Percentiles rank a stretch among this genome's conserved stretches.
Evolutionary conservation across 2,888 invertebrate genomes (phyloP).

Genomic region (Hoplodrina ambigua): DNA sequence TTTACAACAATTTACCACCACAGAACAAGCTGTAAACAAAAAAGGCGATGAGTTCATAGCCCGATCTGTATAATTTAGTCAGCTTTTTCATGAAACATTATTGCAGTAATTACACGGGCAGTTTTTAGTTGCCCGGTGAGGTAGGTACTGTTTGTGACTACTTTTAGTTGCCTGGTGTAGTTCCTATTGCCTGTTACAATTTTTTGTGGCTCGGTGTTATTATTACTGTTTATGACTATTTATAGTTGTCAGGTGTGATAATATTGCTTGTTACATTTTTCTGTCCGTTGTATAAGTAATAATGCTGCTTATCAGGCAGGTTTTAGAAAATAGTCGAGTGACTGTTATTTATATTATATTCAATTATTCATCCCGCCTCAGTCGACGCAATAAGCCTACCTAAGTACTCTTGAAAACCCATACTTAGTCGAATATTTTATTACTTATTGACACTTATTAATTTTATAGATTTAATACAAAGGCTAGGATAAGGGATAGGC

Average conservation of each 20-base stretch:
- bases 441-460: too few species aligned
- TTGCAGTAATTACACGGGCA: not conserved
- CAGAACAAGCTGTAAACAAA: constrained; percentile 46
- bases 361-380: too few species aligned
- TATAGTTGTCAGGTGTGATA: too few species aligned
- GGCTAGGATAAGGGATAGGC: too few species aligned
- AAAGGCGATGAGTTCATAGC: constrained; percentile 62
- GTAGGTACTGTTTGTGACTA: not conserved
- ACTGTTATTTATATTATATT: too few species aligned
- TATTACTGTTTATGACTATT: too few species aligned
- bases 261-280: too few species aligned
- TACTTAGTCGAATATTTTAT: not conserved
- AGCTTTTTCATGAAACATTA: constrained; percentile 16
- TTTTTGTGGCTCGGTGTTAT: not conserved
- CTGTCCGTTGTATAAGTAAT: too few species aligned
- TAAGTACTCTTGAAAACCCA: not conserved
- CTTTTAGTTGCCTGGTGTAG: not conserved
- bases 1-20: constrained; percentile 53
- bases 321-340: too few species aligned
- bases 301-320: too few species aligned
- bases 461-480: too few species aligned
- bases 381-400: too few species aligned
- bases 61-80: constrained; percentile 46
- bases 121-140: not conserved
- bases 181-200: not conserved